phyloP scores from a whole-genome alignment of 2,113 vertebrate genomes.

The Hippocampus barbouri region DNA sequence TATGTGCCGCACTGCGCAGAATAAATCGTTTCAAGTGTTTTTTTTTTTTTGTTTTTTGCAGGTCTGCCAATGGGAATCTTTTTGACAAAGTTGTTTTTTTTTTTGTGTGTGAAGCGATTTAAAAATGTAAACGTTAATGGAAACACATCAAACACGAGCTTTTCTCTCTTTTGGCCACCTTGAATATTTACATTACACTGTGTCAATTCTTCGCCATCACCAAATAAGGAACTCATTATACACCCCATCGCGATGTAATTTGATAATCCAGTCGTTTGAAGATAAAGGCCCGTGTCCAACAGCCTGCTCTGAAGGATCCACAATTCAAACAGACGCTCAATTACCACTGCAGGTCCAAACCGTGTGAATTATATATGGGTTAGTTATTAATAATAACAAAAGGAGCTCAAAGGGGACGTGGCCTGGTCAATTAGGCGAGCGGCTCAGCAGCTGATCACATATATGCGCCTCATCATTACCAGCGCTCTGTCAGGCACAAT shows the following conservation, averaged over 20 bases:
- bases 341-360: constrained; percentile 83
- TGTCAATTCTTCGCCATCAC: background rate
- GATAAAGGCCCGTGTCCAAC: background rate
- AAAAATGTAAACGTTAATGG: no score
- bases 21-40: no score
- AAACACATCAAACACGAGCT: background rate
- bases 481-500: constrained; percentile 88
- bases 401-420: constrained; percentile 81
- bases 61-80: background rate
- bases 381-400: constrained; percentile 99
- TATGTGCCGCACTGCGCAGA: no score
- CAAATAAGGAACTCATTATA: background rate
- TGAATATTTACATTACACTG: background rate
- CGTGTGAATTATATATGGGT: constrained; percentile 95
- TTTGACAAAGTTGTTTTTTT: background rate
- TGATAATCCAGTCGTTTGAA: background rate
- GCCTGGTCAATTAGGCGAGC: constrained; percentile 89
- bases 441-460: constrained; percentile 82
- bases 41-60: background rate
- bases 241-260: background rate
- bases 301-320: background rate
- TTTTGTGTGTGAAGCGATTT: background rate
- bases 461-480: constrained; percentile 86
- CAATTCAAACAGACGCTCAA: constrained; percentile 70
- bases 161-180: background rate